Evolutionary conservation across 1,140 invertebrate species (phyloP), one percentile per base, ranked within the genome.

Genomic region (Conus betulinus): DNA sequence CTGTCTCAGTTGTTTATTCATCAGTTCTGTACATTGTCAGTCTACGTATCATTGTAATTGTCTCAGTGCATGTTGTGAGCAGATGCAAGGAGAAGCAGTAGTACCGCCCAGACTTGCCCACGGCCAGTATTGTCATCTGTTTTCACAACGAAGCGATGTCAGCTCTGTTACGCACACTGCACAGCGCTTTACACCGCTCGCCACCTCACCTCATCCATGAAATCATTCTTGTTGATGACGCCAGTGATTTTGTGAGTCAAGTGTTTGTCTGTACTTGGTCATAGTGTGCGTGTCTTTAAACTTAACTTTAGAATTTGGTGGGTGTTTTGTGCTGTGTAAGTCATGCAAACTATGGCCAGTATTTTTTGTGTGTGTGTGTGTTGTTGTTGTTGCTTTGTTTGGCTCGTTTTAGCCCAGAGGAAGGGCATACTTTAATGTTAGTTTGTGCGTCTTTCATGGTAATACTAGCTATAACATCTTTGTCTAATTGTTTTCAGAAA

Each of bases 71-170:
- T 39, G 39, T 13, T 74, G 71, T 39, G 67, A 23, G 17, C 51
- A 81, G 79, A 17, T 81, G 79, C 39, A 39, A 23, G 27, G 39
- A 51, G 17, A 81, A 81, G 79, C 6, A 8, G 7, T 81, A 8
- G 7, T 81, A 7, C 25, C 51, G 15, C 5, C 7, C 76, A 25
- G 79, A 81, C 51, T 23, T 81, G 79, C 79, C 79, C 7, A 0
- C 79, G 2, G 79, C 79, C 39, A 81, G 79, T 17, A 81, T 99
- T 20, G 96, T 99, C 60, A 97, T 99, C 81, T 98, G 98, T 91
- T 99, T 98, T 95, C 98, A 97, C 93, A 98, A 99, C 94, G 98
- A 99, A 96, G 97, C 98, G 6, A 97, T 97, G 94, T 97, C 97
- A 8, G 97, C 98, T 52, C 96, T 99, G 74, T 92, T 99, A 52